Evolutionary conservation across 2,797 vertebrate species (phyloP).

Genomic region (Pseudochromis fuscus): DNA sequence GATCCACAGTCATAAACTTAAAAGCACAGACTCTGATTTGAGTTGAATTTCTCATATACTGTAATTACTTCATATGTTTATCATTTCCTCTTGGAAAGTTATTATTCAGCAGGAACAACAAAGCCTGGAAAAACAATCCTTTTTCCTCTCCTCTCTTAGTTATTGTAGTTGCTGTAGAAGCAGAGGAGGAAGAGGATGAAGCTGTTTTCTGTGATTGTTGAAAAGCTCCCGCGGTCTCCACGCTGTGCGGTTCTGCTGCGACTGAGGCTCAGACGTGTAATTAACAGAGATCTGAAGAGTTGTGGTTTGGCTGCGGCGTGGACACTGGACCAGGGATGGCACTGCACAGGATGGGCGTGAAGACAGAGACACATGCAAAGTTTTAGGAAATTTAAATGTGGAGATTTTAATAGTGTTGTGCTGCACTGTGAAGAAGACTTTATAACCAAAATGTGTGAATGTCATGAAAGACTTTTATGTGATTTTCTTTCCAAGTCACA

Average conservation of each 20-base stretch:
- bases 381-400: background rate
- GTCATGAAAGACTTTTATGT: too few species aligned
- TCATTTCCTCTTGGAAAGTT: conserved; percentile 58
- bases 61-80: conserved; percentile 60
- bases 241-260: conserved; percentile 37
- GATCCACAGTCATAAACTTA: conserved; percentile 44
- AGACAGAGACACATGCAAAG: conserved; percentile 22
- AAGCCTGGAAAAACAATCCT: conserved; percentile 15
- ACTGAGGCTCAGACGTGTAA: conserved; percentile 47
- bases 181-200: conserved; percentile 36
- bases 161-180: conserved; percentile 13
- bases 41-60: conserved; percentile 29
- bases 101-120: conserved; percentile 43
- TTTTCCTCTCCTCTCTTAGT: background rate
- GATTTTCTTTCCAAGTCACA: too few species aligned
- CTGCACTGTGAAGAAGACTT: background rate
- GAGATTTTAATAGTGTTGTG: background rate
- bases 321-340: conserved; percentile 30
- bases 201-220: conserved; percentile 44
- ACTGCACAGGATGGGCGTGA: background rate
- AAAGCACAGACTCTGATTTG: conserved; percentile 42
- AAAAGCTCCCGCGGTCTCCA: conserved; percentile 20
- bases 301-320: conserved; percentile 15
- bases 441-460: too few species aligned
- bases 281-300: conserved; percentile 53